Conservation (phyloP, 2,888 invertebrate species). For the Archaeoteleia sp. region DNA sequence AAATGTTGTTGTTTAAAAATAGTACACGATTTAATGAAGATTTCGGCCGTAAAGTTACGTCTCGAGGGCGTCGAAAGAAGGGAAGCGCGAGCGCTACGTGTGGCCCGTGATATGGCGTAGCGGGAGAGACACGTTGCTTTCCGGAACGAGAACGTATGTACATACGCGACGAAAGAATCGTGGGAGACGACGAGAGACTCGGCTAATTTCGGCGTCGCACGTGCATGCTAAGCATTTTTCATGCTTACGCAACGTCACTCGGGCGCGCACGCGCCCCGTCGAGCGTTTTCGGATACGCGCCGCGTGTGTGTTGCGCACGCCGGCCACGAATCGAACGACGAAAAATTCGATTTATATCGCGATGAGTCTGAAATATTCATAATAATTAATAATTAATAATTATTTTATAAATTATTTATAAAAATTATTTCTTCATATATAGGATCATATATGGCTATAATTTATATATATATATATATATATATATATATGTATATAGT, state of each 20-base stretch:
- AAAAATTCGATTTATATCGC: no score
- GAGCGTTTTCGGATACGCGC: slow-evolving; percentile 15
- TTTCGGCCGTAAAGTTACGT: background rate
- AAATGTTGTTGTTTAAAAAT: no score
- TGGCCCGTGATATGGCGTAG: slow-evolving; percentile 3
- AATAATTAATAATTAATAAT: no score
- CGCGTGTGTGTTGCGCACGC: slow-evolving; percentile 26
- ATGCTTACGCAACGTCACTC: slow-evolving; percentile 59
- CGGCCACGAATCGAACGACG: slow-evolving; percentile 31
- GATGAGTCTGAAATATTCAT: no score
- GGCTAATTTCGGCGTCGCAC: slow-evolving; percentile 69
- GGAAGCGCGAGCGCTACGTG: slow-evolving; percentile 11
- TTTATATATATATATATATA: no score
- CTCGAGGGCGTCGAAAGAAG: slow-evolving; percentile 13
- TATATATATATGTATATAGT: no score
- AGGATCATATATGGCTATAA: no score
- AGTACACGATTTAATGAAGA: background rate
- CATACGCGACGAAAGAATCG: slow-evolving; percentile 27
- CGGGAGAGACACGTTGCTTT: slow-evolving; percentile 20
- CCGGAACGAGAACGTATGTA: slow-evolving; percentile 15
- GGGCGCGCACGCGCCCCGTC: slow-evolving; percentile 30
- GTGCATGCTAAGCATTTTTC: slow-evolving; percentile 60
- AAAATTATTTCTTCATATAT: no score
- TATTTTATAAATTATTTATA: no score
- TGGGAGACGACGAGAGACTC: slow-evolving; percentile 49